Evolutionary conservation across 2,113 vertebrate species (phyloP).

Genomic region (Plecturocebus donacophilus): DNA sequence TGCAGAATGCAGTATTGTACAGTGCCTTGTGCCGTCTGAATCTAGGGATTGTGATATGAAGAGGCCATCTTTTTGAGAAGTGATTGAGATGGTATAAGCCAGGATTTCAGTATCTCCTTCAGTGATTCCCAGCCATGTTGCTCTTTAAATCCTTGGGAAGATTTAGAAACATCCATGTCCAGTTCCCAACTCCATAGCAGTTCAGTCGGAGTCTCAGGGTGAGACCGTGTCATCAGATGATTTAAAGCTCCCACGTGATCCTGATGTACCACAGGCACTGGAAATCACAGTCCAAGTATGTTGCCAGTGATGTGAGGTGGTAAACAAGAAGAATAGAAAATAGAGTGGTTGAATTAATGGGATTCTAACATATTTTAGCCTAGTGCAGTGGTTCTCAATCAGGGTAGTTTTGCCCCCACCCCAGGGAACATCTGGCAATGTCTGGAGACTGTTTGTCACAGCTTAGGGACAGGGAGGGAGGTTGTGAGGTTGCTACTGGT

Average conservation of each 20-base stretch:
- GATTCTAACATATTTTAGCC: background rate
- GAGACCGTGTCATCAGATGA: background rate
- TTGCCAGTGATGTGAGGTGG: background rate
- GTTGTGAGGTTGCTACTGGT: background rate
- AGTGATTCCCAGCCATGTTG: background rate
- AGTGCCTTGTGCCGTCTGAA: background rate
- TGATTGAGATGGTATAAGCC: background rate
- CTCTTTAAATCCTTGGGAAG: background rate
- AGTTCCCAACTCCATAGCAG: background rate
- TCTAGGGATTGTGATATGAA: background rate
- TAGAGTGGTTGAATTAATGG: background rate
- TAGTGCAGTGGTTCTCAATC: background rate
- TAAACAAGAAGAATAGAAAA: background rate
- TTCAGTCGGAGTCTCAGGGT: background rate
- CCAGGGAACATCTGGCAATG: background rate
- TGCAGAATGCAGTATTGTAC: background rate
- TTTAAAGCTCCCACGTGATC: background rate
- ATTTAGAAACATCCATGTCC: background rate
- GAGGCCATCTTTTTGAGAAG: background rate
- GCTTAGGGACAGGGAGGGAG: background rate
- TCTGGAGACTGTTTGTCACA: background rate
- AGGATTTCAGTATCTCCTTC: background rate
- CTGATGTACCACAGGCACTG: rapidly evolving
- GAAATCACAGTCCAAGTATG: background rate
- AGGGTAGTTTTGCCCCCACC: background rate